Evolutionary conservation across 2,113 vertebrate species (phyloP).

Genomic region (Syrrhaptes paradoxus): DNA sequence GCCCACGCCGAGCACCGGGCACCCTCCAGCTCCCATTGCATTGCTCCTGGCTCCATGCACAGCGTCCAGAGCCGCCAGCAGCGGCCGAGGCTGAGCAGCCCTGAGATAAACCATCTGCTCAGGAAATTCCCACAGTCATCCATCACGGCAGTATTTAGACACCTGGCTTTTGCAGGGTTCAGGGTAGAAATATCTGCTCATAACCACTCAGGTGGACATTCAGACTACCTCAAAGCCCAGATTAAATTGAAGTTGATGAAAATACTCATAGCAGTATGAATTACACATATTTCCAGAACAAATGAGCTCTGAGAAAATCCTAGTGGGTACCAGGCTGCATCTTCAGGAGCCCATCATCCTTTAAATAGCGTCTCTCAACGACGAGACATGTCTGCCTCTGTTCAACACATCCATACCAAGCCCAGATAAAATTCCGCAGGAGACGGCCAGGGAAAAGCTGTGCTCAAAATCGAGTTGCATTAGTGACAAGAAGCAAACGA

Average conservation of each 20-base stretch:
- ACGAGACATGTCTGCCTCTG: neutral
- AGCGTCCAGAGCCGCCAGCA: too few species aligned
- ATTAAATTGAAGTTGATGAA: neutral
- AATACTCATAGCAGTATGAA: neutral
- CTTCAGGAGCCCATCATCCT: neutral
- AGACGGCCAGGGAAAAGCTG: neutral
- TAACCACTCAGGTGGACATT: neutral
- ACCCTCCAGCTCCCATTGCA: neutral
- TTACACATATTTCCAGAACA: neutral
- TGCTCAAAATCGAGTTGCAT: neutral
- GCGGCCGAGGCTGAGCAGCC: fast-evolving
- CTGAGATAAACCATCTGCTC: neutral
- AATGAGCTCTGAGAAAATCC: neutral
- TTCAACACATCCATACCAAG: neutral
- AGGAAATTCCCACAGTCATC: fast-evolving
- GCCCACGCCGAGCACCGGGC: fast-evolving
- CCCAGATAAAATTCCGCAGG: neutral
- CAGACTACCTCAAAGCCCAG: neutral
- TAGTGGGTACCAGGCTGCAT: neutral
- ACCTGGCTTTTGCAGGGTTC: neutral
- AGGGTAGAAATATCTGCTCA: neutral
- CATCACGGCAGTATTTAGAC: fast-evolving
- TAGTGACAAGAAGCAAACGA: neutral
- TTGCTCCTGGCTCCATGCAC: too few species aligned
- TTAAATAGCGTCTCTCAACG: neutral